These are phyloP conservation scores for Diplogasteroides magnus DNA, from an alignment of 1,140 invertebrate genomes.

Conservation along the genomic window DNA sequence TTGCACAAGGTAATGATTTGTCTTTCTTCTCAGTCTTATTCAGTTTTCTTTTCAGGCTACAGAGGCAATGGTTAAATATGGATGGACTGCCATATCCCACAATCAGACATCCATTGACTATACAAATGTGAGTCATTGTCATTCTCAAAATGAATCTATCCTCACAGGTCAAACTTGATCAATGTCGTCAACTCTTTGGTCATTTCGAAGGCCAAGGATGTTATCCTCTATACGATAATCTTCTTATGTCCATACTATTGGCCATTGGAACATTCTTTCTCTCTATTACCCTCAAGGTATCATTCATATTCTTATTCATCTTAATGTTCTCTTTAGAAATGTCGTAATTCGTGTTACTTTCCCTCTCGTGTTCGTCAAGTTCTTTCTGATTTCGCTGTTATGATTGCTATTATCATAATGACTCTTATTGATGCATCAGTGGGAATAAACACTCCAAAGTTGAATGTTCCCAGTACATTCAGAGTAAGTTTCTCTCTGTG, in stretches of 20 bases:
- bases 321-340: constrained; percentile 59
- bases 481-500: constrained; percentile 42
- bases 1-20: too few species aligned
- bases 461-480: constrained; percentile 70
- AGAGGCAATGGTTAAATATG: too few species aligned
- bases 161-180: constrained; percentile 20
- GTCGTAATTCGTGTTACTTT: constrained; percentile 52
- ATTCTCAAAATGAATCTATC: too few species aligned
- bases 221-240: constrained; percentile 80
- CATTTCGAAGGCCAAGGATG: constrained; percentile 60
- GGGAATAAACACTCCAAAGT: constrained; percentile 84
- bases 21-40: too few species aligned
- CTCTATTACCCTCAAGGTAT: constrained; percentile 47
- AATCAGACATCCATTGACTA: too few species aligned
- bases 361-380: constrained; percentile 70
- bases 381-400: constrained; percentile 93
- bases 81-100: too few species aligned
- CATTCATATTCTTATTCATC: background rate
- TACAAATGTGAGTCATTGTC: too few species aligned
- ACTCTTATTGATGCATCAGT: constrained; percentile 73
- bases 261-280: constrained; percentile 73
- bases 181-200: constrained; percentile 51
- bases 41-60: too few species aligned
- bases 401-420: constrained; percentile 91
- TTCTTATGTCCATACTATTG: constrained; percentile 87